Conservation (phyloP, 2,888 invertebrate genomes). For the Sesia bembeciformis region DNA sequence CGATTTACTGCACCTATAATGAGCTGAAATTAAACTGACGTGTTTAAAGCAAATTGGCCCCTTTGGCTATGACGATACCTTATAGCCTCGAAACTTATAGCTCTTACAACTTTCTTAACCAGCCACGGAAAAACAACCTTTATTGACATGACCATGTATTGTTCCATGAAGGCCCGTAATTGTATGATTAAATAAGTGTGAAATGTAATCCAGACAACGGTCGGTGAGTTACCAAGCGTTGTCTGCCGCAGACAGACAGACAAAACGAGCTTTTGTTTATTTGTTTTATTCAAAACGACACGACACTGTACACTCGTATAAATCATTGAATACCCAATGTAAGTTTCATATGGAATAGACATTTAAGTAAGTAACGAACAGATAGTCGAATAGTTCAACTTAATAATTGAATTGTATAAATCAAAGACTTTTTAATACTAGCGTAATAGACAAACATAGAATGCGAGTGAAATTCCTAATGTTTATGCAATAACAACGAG, state of each 20-base stretch:
- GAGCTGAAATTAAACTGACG: slow-evolving; percentile 28
- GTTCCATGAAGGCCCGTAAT: not conserved
- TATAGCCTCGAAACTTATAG: not conserved
- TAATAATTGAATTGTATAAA: no score
- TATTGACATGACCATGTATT: no score
- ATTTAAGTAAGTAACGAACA: no score
- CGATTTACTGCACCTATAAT: slow-evolving; percentile 24
- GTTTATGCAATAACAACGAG: no score
- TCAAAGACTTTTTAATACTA: no score
- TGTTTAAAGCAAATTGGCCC: slow-evolving; percentile 26
- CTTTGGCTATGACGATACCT: slow-evolving; percentile 12
- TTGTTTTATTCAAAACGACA: slow-evolving; percentile 24
- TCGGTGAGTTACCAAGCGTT: not conserved
- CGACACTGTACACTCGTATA: slow-evolving; percentile 19
- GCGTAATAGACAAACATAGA: no score
- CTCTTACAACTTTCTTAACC: not conserved
- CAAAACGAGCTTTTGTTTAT: slow-evolving; percentile 19
- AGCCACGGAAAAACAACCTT: not conserved
- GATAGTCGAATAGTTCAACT: no score
- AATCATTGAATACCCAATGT: slow-evolving; percentile 21
- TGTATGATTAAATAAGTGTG: slow-evolving; percentile 6
- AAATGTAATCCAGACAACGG: slow-evolving; percentile 10
- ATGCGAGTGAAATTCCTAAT: no score
- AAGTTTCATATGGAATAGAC: slow-evolving; percentile 12
- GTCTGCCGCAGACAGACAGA: slow-evolving; percentile 7